Evolutionary conservation across 2,797 vertebrate species (phyloP).

Genomic region (Sphenodon punctatus): DNA sequence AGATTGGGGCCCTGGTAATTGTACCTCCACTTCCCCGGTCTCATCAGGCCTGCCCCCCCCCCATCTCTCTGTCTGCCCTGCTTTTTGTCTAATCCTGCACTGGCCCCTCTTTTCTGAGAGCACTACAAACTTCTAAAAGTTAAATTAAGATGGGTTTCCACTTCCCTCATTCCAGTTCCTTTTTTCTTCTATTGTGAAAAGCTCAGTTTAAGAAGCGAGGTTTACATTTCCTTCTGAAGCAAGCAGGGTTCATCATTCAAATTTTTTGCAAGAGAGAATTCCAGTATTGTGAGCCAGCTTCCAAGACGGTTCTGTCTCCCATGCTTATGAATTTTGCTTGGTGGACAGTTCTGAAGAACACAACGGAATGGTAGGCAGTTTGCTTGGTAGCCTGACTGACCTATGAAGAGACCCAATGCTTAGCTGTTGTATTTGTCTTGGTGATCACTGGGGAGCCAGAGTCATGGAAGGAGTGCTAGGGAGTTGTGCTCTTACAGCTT

Average conservation of each 20-base stretch:
- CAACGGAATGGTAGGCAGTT: background rate
- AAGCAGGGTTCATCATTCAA: constrained; percentile 28
- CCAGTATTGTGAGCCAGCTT: background rate
- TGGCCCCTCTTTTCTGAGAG: background rate
- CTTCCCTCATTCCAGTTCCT: constrained; percentile 3
- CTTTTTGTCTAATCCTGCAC: too few relatives aligned
- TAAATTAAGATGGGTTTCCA: constrained; percentile 21
- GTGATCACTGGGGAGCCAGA: background rate
- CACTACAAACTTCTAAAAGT: background rate
- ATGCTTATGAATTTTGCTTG: constrained; percentile 31
- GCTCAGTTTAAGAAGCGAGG: constrained; percentile 41
- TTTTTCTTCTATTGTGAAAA: constrained; percentile 9
- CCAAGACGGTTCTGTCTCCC: constrained; percentile 50
- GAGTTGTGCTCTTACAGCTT: background rate
- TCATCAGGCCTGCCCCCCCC: too few relatives aligned
- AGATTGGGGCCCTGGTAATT: too few relatives aligned
- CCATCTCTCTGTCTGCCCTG: too few relatives aligned
- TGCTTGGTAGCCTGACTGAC: background rate
- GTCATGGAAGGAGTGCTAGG: background rate
- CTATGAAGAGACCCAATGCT: background rate
- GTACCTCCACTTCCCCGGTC: too few relatives aligned
- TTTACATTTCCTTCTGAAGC: constrained; percentile 20
- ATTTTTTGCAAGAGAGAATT: constrained; percentile 39
- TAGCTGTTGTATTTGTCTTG: background rate
- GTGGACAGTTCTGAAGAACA: background rate